Evolutionary conservation across 2,888 invertebrate genomes (phyloP).

Genomic region (Cetonia aurata): DNA sequence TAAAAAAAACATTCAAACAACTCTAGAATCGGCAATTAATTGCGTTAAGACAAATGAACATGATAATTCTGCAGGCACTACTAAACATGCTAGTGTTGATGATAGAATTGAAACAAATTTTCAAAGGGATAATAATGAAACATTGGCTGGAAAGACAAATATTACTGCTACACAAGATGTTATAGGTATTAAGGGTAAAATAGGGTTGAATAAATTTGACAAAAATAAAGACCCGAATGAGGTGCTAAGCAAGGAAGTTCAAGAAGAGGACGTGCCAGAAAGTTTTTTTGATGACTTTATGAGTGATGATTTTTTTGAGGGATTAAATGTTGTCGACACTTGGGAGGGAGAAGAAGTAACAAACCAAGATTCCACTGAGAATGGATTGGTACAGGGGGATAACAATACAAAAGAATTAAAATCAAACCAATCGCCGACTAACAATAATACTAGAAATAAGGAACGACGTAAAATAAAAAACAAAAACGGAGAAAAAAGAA

Average conservation of each 20-base stretch:
- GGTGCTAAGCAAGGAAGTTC: slow-evolving; percentile 33
- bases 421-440: background rate
- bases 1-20: no score
- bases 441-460: slow-evolving; percentile 5
- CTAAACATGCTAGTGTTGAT: background rate
- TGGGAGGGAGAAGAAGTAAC: slow-evolving; percentile 57
- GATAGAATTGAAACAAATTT: background rate
- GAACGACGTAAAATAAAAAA: background rate
- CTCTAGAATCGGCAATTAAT: no score
- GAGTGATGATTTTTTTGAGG: slow-evolving; percentile 66
- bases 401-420: slow-evolving; percentile 18
- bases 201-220: background rate
- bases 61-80: background rate
- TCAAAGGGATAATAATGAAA: slow-evolving; percentile 1
- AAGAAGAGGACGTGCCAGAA: slow-evolving; percentile 63
- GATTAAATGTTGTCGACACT: slow-evolving; percentile 65
- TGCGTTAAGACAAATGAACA: background rate
- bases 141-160: background rate
- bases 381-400: background rate
- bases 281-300: slow-evolving; percentile 66
- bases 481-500: background rate
- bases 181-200: background rate
- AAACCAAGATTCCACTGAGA: slow-evolving; percentile 14
- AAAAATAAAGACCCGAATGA: background rate
- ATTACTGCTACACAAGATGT: background rate